A percentile compares a stretch with the other conserved stretches of the same genome.
Evolutionary conservation across 2,888 invertebrate genomes (phyloP).

Genomic region (Leuctra nigra): DNA sequence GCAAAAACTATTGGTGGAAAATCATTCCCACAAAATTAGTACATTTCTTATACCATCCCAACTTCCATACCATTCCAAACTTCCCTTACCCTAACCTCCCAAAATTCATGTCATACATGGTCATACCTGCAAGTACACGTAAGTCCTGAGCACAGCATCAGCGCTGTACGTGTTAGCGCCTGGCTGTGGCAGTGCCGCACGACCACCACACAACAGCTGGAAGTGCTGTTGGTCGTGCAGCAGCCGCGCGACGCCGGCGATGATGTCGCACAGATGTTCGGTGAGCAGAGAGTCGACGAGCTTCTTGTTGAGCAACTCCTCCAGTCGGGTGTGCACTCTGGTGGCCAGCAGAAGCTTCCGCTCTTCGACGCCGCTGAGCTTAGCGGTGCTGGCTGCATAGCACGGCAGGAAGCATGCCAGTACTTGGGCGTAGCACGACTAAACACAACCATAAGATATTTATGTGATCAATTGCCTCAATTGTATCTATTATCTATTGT

Average conservation of each 20-base stretch:
- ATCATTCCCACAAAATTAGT: too few species aligned
- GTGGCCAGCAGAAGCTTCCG: slow-evolving; percentile 33
- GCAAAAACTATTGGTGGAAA: too few species aligned
- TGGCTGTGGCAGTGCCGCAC: slow-evolving; percentile 36
- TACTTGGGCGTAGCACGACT: slow-evolving; percentile 30
- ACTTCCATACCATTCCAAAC: too few species aligned
- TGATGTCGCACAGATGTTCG: slow-evolving; percentile 35
- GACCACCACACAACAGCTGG: slow-evolving; percentile 34
- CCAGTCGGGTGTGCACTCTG: slow-evolving; percentile 34
- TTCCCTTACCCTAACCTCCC: too few species aligned
- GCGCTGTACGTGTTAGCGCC: slow-evolving; percentile 43
- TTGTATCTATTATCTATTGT: too few species aligned
- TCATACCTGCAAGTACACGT: slow-evolving; percentile 43
- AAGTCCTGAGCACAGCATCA: slow-evolving; percentile 39
- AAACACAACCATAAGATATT: slow-evolving; percentile 26
- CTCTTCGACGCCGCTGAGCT: slow-evolving; percentile 33
- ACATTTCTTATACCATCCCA: too few species aligned
- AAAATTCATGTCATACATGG: too few species aligned
- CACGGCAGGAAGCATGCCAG: slow-evolving; percentile 30
- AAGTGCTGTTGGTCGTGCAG: slow-evolving; percentile 37
- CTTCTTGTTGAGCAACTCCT: slow-evolving; percentile 37
- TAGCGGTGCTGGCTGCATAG: slow-evolving; percentile 31
- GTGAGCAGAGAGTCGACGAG: slow-evolving; percentile 34
- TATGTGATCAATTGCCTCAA: too few species aligned
- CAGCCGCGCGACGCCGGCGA: slow-evolving; percentile 36